Evolutionary conservation across 2,888 invertebrate genomes (phyloP).

Genomic region (Timema cristinae): DNA sequence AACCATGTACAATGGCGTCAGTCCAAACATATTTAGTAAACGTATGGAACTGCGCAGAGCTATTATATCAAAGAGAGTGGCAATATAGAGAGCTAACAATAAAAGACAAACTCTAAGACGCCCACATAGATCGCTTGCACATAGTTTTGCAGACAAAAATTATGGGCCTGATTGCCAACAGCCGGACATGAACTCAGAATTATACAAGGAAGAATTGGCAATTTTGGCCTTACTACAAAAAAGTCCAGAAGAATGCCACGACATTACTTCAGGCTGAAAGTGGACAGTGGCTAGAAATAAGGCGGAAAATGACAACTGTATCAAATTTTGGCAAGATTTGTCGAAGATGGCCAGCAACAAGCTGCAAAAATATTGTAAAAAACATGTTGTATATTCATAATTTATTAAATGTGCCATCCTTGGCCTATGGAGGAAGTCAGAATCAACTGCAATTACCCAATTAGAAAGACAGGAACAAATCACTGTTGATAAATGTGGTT

Average conservation of each 20-base stretch:
- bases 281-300: neutral
- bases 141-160: neutral
- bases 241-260: constrained; percentile 34
- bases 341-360: neutral
- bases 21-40: neutral
- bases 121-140: neutral
- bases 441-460: constrained; percentile 27
- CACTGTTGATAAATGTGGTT: constrained; percentile 32
- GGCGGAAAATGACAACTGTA: neutral
- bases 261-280: constrained; percentile 8
- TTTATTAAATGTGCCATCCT: constrained; percentile 16
- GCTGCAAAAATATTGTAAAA: neutral
- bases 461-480: constrained; percentile 26
- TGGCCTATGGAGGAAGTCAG: constrained; percentile 29
- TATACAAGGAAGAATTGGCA: neutral
- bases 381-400: neutral
- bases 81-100: neutral
- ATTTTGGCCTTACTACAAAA: neutral
- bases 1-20: neutral
- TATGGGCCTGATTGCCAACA: constrained; percentile 3
- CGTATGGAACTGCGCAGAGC: neutral
- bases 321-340: neutral
- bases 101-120: neutral
- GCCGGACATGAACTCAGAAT: neutral
- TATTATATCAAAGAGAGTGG: neutral